Percentiles rank a stretch among this genome's conserved stretches.
Conservation (phyloP, 2,113 vertebrate genomes). For the Catharus bicknelli region DNA sequence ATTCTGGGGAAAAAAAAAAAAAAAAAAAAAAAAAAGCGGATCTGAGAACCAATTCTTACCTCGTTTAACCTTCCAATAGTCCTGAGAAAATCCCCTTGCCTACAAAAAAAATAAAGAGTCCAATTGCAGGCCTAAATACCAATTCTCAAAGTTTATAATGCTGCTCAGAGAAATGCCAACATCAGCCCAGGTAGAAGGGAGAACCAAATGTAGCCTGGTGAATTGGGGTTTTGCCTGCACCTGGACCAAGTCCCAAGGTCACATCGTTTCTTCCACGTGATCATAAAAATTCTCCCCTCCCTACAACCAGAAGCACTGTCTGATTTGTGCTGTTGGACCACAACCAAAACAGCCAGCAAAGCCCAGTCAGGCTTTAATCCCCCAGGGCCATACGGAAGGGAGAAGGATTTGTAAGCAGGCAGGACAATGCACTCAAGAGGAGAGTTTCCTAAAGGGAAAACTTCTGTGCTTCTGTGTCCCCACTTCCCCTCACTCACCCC, state of each 20-base stretch:
- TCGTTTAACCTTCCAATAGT: background rate
- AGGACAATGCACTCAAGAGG: fast-evolving
- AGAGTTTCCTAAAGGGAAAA: background rate
- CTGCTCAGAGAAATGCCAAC: background rate
- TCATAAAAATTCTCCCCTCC: background rate
- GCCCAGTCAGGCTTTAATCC: background rate
- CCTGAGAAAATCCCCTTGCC: background rate
- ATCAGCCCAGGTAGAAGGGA: fast-evolving
- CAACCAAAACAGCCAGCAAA: background rate
- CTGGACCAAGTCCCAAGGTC: background rate
- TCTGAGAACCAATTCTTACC: slow-evolving; percentile 14
- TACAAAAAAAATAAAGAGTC: background rate
- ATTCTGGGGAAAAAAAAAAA: no score
- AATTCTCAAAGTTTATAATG: fast-evolving
- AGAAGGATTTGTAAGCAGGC: background rate
- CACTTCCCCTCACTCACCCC: background rate
- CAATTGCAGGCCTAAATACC: background rate
- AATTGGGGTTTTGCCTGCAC: background rate
- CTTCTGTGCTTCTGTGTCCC: fast-evolving
- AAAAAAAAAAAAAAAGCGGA: no score
- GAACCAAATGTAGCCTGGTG: background rate
- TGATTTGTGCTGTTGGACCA: background rate
- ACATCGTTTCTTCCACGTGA: fast-evolving
- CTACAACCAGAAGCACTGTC: background rate
- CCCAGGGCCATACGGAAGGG: fast-evolving